A percentile compares a stretch with the other conserved stretches of the same genome.
phyloP scores from a whole-genome alignment of 2,797 vertebrate genomes.

The Buceros bicornis region DNA sequence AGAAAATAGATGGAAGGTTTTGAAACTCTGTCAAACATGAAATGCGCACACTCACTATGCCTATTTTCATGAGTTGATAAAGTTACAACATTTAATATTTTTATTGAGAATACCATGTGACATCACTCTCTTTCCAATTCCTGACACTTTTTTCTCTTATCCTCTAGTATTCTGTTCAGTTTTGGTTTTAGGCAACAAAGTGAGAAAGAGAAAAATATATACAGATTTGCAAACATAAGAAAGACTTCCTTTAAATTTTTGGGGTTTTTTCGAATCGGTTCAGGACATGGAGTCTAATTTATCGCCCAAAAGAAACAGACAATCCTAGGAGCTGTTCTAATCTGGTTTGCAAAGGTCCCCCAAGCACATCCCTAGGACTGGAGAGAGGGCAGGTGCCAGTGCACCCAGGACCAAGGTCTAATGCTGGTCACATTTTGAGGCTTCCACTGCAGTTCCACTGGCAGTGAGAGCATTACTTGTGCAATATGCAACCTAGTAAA shows the following conservation, averaged over 20 bases:
- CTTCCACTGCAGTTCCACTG: background rate
- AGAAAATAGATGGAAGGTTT: background rate
- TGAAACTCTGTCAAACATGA: background rate
- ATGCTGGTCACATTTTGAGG: background rate
- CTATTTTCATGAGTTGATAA: background rate
- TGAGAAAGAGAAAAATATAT: background rate
- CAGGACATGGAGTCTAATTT: background rate
- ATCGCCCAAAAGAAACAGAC: background rate
- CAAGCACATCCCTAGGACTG: background rate
- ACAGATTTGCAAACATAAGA: background rate
- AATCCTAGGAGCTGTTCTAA: background rate
- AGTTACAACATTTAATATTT: background rate
- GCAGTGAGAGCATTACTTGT: background rate
- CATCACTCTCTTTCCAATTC: background rate
- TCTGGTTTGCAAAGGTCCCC: background rate
- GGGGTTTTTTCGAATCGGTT: background rate
- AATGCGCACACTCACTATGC: background rate
- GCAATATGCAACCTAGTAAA: background rate
- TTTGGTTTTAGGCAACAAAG: background rate
- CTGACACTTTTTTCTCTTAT: background rate
- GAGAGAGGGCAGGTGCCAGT: background rate
- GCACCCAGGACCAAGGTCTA: background rate
- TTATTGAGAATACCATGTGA: background rate
- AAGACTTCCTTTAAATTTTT: background rate
- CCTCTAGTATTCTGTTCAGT: background rate